phyloP scores from a whole-genome alignment of 2,113 vertebrate genomes.

The Esox niger region DNA sequence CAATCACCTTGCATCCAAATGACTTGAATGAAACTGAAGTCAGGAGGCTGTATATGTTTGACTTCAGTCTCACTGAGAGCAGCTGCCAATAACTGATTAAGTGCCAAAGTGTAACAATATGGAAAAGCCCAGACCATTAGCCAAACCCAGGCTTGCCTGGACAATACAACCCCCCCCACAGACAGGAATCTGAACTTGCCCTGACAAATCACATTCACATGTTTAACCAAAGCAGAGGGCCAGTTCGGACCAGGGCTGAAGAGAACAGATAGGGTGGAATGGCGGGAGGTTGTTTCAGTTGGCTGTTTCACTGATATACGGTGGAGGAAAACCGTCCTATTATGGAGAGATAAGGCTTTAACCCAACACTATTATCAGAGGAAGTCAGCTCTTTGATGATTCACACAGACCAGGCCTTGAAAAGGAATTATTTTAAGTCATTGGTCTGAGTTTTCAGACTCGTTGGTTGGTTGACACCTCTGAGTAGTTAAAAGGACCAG shows the following conservation, averaged over 20 bases:
- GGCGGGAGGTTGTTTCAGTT: background rate
- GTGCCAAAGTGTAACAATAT: constrained; percentile 11
- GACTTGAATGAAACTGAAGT: constrained; percentile 26
- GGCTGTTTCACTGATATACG: background rate
- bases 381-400: constrained; percentile 36
- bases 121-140: constrained; percentile 13
- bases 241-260: background rate
- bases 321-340: background rate
- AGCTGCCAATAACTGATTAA: constrained; percentile 22
- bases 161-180: background rate
- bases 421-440: constrained; percentile 46
- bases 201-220: constrained; percentile 24
- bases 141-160: constrained; percentile 16
- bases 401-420: constrained; percentile 12
- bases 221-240: background rate
- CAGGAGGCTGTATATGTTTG: constrained; percentile 33
- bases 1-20: constrained; percentile 19
- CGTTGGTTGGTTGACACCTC: constrained; percentile 52
- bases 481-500: constrained; percentile 38
- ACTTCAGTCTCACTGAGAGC: constrained; percentile 18
- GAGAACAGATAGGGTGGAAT: constrained; percentile 2
- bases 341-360: constrained; percentile 2
- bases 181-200: constrained; percentile 25
- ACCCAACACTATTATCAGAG: constrained; percentile 36
- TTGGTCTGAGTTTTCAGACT: constrained; percentile 27